Evolutionary conservation across 1,140 invertebrate species (phyloP).

Genomic region (Brachionus rubens): DNA sequence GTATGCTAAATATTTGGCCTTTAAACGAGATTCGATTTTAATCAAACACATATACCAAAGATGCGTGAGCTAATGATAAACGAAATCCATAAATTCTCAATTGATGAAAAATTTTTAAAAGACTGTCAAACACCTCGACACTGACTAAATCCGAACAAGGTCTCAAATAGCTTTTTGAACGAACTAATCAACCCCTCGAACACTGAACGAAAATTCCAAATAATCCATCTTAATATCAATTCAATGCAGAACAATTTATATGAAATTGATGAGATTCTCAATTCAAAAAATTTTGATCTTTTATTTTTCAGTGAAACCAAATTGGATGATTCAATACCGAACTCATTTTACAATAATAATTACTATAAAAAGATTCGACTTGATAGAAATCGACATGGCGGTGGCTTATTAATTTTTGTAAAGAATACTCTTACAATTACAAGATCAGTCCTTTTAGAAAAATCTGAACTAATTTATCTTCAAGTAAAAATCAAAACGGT

Average conservation of each 20-base stretch:
- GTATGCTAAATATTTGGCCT: no score
- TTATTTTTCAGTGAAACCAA: neutral
- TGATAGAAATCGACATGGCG: neutral
- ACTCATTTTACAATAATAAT: no score
- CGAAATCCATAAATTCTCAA: neutral
- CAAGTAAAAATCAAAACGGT: neutral
- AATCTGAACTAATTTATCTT: neutral
- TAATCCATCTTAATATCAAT: neutral
- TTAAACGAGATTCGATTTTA: neutral
- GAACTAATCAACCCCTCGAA: neutral
- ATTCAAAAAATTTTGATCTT: neutral
- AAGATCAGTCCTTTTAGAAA: no score
- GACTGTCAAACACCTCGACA: neutral
- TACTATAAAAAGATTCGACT: neutral
- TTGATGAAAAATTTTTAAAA: neutral
- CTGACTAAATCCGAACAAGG: neutral
- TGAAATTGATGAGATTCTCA: no score
- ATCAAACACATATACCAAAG: neutral
- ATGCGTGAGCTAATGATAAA: neutral
- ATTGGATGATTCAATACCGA: neutral
- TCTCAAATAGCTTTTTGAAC: neutral
- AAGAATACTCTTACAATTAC: neutral
- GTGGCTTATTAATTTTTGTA: neutral
- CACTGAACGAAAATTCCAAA: neutral
- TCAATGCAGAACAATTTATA: neutral